Evolutionary conservation across 2,797 vertebrate species (phyloP).

Genomic region (Erethizon dorsatum): DNA sequence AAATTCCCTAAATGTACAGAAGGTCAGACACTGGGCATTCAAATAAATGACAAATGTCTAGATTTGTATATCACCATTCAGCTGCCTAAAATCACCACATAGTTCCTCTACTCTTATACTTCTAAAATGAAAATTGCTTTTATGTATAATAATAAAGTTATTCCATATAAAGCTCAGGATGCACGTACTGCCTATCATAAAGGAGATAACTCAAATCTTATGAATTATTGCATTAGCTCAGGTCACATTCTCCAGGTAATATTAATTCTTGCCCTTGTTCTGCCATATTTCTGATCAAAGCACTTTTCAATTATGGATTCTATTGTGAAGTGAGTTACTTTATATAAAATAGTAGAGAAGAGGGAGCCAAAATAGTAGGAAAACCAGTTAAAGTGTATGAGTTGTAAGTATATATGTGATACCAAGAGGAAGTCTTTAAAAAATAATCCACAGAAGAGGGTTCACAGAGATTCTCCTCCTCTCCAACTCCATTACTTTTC

Average conservation of each 20-base stretch:
- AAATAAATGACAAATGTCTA: background rate
- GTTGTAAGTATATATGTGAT: background rate
- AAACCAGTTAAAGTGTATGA: background rate
- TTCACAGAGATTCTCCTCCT: background rate
- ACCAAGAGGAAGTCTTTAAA: background rate
- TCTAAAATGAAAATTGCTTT: slow-evolving; percentile 31
- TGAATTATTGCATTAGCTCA: background rate
- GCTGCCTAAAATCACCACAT: slow-evolving; percentile 5
- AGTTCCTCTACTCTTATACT: background rate
- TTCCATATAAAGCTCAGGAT: background rate
- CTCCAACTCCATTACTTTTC: background rate
- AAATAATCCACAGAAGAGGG: background rate
- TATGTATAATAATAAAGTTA: slow-evolving; percentile 16
- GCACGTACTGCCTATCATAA: background rate
- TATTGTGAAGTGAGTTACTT: background rate
- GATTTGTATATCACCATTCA: background rate
- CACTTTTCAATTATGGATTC: background rate
- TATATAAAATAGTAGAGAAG: background rate
- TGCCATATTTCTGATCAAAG: background rate
- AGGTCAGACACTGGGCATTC: background rate
- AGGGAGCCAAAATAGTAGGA: background rate
- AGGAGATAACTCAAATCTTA: background rate
- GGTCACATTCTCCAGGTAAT: background rate
- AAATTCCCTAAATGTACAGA: background rate
- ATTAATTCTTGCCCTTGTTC: background rate